phyloP scores from a whole-genome alignment of 2,797 vertebrate species.

The Brachymystax lenok region DNA sequence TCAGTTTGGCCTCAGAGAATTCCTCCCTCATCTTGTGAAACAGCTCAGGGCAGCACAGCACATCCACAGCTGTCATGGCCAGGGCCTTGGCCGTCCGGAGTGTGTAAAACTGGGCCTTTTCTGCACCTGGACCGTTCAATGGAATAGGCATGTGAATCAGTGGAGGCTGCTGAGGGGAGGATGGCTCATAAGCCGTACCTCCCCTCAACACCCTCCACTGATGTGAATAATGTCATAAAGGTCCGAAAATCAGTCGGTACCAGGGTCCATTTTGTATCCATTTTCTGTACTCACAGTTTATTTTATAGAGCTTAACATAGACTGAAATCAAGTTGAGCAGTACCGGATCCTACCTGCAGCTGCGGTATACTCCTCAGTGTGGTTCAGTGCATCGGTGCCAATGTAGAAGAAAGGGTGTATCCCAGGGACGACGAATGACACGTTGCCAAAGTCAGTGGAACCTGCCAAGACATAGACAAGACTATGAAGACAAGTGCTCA shows the following conservation, averaged over 20 bases:
- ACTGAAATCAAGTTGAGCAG: background rate
- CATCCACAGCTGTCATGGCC: constrained; percentile 89
- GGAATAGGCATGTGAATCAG: too few relatives aligned
- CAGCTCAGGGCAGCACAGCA: constrained; percentile 79
- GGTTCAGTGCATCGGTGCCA: constrained; percentile 83
- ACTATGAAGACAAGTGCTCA: background rate
- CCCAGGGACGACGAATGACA: constrained; percentile 83
- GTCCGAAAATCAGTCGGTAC: background rate
- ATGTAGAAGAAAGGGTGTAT: constrained; percentile 91
- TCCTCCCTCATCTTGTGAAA: constrained; percentile 75
- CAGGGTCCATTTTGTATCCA: background rate
- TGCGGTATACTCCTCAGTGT: constrained; percentile 84
- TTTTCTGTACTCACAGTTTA: too few relatives aligned
- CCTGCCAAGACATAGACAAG: constrained; percentile 65
- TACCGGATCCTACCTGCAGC: constrained; percentile 77
- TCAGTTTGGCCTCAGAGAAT: constrained; percentile 68
- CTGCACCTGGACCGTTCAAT: constrained; percentile 73
- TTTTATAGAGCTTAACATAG: background rate
- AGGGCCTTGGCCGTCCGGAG: constrained; percentile 85
- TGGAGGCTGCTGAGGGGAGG: too few relatives aligned
- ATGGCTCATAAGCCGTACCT: too few relatives aligned
- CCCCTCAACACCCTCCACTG: too few relatives aligned
- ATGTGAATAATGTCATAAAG: background rate
- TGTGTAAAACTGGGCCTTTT: constrained; percentile 84
- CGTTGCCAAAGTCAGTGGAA: constrained; percentile 90